Evolutionary conservation across 2,113 vertebrate species (phyloP), one percentile per base, ranked within the genome.

Genomic region (Machaerirhynchus nigripectus): DNA sequence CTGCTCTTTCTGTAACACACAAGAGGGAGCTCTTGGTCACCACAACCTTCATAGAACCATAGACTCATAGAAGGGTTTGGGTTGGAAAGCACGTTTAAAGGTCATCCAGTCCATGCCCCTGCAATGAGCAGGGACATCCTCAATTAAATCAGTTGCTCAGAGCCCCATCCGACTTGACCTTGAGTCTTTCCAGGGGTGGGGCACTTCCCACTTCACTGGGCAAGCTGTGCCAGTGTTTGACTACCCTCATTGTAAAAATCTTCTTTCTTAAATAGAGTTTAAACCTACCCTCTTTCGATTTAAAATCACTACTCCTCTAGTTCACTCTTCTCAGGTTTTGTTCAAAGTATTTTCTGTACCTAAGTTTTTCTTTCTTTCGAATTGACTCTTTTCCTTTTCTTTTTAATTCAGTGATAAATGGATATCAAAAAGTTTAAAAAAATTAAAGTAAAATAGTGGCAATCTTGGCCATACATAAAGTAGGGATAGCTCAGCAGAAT

Each of bases 11-110:
- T 50, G 21, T 37, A 7, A 8, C 4, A 50, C 96, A 59, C 77
- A 24, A 92, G 96, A 94, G 95, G 96, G 97, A 95, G 95, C 96
- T 60, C 39, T 94, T 93, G 83, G 27, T 84, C 85, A 40, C 53
- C 37, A 31, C 18, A 59, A 52, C 22, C 55, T 42, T 8, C 22
- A 3, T 16, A 27, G 17, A 76, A 7, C 61, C 30, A 0, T 7
- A 1, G 1, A 30, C 1, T 10, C 39, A 2, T 26, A 3, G 24
- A 26, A 21, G 6, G 21, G 22, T 42, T 37, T 17, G 7, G 21
- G 8, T 20, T 69, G 70, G 21, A 27, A 60, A 19, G 35, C 26
- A 5, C 6, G 0, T 61, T 69, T 61, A 35, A 16, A 49, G 31
- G 30, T 33, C 47, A 5, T 47, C 35, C 22, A 22, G 47, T 61